Evolutionary conservation across 1,140 invertebrate species (phyloP), one percentile per base, ranked within the genome.

Genomic region (Cheumatopsyche charites): DNA sequence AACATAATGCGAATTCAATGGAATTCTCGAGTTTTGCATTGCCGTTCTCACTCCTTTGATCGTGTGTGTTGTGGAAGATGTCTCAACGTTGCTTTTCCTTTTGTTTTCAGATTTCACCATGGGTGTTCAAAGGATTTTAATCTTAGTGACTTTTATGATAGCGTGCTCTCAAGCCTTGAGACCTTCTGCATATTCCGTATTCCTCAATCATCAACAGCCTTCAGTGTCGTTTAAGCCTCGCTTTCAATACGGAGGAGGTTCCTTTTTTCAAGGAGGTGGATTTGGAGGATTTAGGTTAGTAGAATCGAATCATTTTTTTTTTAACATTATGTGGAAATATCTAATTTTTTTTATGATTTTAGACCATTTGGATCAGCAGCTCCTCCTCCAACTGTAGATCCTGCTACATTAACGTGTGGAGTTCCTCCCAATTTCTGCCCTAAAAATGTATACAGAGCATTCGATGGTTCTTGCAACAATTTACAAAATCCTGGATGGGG

Each of bases 381-480:
- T 0, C 67, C 67, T 0, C 49, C 58, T 5, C 58, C 68, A 1
- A 68, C 75, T 0, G 49, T 73, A 1, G 75, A 76, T 63, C 75
- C 75, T 5, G 69, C 75, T 36, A 76, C 75, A 1, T 61, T 76
- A 26, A 73, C 72, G 0, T 76, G 75, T 58, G 75, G 75, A 11
- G 21, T 45, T 0, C 71, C 75, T 11, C 75, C 75, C 2, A 52
- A 62, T 17, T 45, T 49, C 42, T 76, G 75, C 26, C 4, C 79
- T 9, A 80, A 85, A 62, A 81, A 83, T 0, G 85, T 86, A 65
- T 95, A 94, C 78, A 85, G 94, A 19, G 87, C 88, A 1, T 87
- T 90, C 62, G 94, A 96, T 79, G 94, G 94, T 0, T 89, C 91
- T 0, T 97, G 94, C 78, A 97, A 96, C 79, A 95, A 96, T 80